Percentiles rank a stretch among this genome's conserved stretches.
Evolutionary conservation across 2,113 vertebrate species (phyloP).

Genomic region (Ictalurus furcatus): DNA sequence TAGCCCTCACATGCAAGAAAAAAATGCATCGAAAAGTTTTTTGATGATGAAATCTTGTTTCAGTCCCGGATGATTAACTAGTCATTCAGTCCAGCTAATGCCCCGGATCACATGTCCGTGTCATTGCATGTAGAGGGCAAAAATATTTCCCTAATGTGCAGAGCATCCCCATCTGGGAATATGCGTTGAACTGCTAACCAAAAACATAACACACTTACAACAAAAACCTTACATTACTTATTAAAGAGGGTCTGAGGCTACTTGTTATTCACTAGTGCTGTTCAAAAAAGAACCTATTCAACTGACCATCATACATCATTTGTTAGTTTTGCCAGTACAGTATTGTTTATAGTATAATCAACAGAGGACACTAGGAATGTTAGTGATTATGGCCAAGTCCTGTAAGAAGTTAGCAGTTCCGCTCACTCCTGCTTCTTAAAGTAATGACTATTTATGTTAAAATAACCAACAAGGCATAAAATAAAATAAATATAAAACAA

Average conservation of each 20-base stretch:
- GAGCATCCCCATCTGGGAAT: background rate
- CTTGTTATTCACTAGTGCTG: background rate
- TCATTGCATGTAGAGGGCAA: background rate
- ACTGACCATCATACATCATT: background rate
- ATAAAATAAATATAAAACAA: background rate
- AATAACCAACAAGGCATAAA: background rate
- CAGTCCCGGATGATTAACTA: too few species aligned
- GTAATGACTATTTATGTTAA: background rate
- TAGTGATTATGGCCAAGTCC: slow-evolving; percentile 11
- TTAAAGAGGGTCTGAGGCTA: too few species aligned
- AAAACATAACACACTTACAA: background rate
- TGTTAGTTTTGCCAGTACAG: background rate
- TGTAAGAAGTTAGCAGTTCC: background rate
- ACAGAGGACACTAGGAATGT: background rate
- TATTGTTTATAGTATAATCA: background rate
- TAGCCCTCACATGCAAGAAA: too few species aligned
- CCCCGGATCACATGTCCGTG: background rate
- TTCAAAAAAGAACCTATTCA: background rate
- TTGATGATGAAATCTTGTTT: too few species aligned
- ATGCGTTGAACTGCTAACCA: background rate
- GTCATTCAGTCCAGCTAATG: too few species aligned
- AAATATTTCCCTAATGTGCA: background rate
- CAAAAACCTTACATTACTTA: background rate
- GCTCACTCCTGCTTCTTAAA: background rate
- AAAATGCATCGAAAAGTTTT: too few species aligned